Conservation (phyloP, 2,797 vertebrate genomes). For the Sphaeramia orbicularis region DNA sequence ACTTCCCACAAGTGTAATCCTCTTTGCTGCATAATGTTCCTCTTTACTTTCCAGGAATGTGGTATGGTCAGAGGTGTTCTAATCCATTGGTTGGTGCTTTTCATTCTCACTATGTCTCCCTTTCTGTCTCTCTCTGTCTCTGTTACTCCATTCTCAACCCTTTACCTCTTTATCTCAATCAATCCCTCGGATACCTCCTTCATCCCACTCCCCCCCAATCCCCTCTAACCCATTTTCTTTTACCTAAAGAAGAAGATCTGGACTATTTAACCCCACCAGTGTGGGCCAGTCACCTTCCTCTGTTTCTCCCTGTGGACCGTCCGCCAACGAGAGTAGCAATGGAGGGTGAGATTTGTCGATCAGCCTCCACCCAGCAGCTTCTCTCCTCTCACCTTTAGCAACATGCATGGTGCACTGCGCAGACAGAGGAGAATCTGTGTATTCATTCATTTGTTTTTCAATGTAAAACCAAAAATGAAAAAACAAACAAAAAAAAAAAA, state of each 20-base stretch:
- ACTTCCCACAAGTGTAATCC: constrained; percentile 79
- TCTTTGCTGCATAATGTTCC: constrained; percentile 79
- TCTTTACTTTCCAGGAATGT: constrained; percentile 79
- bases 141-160: constrained; percentile 38
- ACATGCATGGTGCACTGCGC: constrained; percentile 81
- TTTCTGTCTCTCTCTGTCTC: constrained; percentile 49
- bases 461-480: no score
- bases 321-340: constrained; percentile 79
- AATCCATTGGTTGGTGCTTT: constrained; percentile 68
- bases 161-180: constrained; percentile 59
- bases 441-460: no score
- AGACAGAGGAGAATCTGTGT: constrained; percentile 54
- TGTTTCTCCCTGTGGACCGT: constrained; percentile 85
- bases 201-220: constrained; percentile 9
- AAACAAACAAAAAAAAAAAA: no score
- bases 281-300: constrained; percentile 86
- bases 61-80: constrained; percentile 77
- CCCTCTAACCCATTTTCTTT: constrained; percentile 61
- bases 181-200: constrained; percentile 26
- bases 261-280: constrained; percentile 83
- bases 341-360: constrained; percentile 88
- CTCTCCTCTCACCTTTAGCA: constrained; percentile 48
- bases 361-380: constrained; percentile 46
- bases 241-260: constrained; percentile 85
- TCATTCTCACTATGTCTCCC: constrained; percentile 60